Percentiles rank a stretch among this genome's conserved stretches.
phyloP scores from a whole-genome alignment of 2,888 invertebrate genomes.

The Erannis defoliaria region DNA sequence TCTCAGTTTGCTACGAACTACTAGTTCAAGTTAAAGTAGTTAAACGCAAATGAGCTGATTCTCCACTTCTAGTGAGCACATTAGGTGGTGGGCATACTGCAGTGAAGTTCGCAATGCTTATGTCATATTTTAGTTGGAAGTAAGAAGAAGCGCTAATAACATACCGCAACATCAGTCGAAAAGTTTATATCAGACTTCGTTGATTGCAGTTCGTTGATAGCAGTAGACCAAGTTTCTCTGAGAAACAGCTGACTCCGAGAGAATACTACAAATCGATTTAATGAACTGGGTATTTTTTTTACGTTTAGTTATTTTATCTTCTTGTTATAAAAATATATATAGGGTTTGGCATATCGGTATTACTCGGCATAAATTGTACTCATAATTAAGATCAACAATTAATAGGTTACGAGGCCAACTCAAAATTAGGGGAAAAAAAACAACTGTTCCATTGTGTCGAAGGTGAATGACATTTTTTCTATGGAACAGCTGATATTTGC shows the following conservation, averaged over 20 bases:
- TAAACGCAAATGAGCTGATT: conserved; percentile 78
- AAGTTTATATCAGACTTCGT: conserved; percentile 33
- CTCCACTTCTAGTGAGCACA: conserved; percentile 71
- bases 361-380: too few species aligned
- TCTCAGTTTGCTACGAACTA: too few species aligned
- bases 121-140: conserved; percentile 45
- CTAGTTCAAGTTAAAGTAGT: too few species aligned
- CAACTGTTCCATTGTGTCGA: too few species aligned
- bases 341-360: too few species aligned
- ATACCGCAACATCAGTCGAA: conserved; percentile 33
- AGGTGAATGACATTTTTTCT: too few species aligned
- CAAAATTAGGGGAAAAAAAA: too few species aligned
- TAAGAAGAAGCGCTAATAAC: conserved; percentile 12
- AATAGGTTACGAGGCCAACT: too few species aligned
- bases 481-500: too few species aligned
- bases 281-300: not conserved
- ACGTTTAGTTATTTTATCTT: not conserved
- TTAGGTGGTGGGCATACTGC: conserved; percentile 66
- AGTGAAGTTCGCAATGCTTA: conserved; percentile 53
- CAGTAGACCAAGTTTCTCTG: not conserved
- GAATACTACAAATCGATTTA: not conserved
- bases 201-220: conserved; percentile 24
- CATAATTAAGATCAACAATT: too few species aligned
- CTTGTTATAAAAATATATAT: too few species aligned
- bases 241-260: conserved; percentile 8